Evolutionary conservation across 2,888 invertebrate genomes (phyloP), one percentile per base, ranked within the genome.

Genomic region (Torymus aiolomorphi): DNA sequence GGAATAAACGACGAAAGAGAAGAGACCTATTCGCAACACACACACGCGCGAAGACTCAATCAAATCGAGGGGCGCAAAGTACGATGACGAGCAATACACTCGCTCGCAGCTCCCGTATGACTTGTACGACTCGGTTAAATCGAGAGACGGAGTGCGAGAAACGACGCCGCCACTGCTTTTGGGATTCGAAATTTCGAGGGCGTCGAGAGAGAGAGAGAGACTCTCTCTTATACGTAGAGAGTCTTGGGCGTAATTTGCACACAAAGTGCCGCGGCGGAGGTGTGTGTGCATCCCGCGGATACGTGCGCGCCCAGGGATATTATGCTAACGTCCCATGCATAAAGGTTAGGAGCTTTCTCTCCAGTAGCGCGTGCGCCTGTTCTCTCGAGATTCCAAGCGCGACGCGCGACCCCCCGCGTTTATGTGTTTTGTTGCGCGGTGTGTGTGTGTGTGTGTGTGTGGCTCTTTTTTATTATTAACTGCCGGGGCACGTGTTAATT

Each of bases 201-300:
- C 81, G 80, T 82, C 81, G 84, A 80, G 82, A 79, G 74, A 78
- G 2, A 24, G 5, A 59, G 52, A 14, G 14, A 12, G 52, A 10
- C 1, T 80, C 83, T 84, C 85, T 81, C 82, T 83, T 85, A 84
- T 83, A 83, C 84, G 83, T 54, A 83, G 75, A 61, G 84, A 82
- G 85, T 87, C 85, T 85, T 85, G 84, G 82, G 86, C 86, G 88
- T 88, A 89, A 89, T 89, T 89, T 89, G 89, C 89, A 89, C 89
- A 89, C 89, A 89, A 89, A 89, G 88, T 89, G 86, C 87, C 84
- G 84, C 78, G 84, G 83, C 84, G 85, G 59, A 18, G 4, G 84
- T 83, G 57, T 59, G 54, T 51, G 66, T 76, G 67, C 78, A 82
- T 78, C 78, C 78, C 83, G 78, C 81, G 78, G 81, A 82, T 20